Evolutionary conservation across 2,797 vertebrate genomes (phyloP).

Genomic region (Ispidina picta): DNA sequence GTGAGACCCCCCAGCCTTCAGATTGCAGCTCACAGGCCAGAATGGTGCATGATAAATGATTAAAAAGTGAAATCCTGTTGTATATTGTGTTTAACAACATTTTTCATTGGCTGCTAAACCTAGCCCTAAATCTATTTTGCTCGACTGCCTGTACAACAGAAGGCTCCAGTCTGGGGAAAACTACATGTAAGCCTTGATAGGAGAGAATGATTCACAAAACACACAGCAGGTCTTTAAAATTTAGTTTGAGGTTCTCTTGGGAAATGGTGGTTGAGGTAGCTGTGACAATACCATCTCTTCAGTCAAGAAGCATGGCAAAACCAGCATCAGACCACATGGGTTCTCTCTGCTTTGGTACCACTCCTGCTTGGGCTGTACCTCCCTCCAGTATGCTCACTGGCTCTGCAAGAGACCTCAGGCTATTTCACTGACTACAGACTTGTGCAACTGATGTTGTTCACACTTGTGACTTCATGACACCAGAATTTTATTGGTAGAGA

Average conservation of each 20-base stretch:
- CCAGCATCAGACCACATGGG: not conserved
- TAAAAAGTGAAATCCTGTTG: not conserved
- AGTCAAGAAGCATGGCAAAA: not conserved
- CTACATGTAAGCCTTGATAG: not conserved
- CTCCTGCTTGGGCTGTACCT: not conserved
- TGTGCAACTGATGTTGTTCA: not conserved
- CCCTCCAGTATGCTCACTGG: not conserved
- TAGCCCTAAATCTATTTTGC: not conserved
- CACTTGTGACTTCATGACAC: not conserved
- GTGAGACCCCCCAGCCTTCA: not conserved
- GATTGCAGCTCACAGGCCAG: not conserved
- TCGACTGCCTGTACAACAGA: not conserved
- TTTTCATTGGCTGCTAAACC: not conserved
- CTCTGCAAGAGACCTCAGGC: not conserved
- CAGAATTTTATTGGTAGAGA: not conserved
- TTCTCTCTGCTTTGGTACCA: not conserved
- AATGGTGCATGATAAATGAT: not conserved
- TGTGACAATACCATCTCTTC: not conserved
- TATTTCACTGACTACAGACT: not conserved
- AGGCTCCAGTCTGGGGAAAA: not conserved
- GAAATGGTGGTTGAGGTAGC: not conserved
- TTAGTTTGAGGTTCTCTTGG: not conserved
- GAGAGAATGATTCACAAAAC: not conserved
- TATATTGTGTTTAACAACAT: not conserved
- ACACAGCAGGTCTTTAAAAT: not conserved